These are phyloP conservation scores for Callyntrura guangdongensis DNA, from an alignment of 2,888 invertebrate species.

Conservation along the genomic window DNA sequence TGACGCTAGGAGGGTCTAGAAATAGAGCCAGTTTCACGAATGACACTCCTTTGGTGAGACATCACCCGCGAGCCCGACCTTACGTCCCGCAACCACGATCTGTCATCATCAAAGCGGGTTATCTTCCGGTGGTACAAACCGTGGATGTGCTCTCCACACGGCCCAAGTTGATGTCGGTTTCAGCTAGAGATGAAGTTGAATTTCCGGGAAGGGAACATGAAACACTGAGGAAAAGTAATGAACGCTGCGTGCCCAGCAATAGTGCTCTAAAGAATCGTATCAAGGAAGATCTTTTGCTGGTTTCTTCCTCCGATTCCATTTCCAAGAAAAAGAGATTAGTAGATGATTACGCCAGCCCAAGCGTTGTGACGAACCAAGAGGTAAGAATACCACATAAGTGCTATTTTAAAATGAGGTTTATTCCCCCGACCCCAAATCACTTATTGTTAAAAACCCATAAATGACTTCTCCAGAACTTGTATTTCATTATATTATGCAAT, in stretches of 20 bases:
- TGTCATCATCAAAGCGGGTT: slow-evolving; percentile 69
- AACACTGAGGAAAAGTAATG: slow-evolving; percentile 22
- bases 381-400: slow-evolving; percentile 16
- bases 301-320: slow-evolving; percentile 1
- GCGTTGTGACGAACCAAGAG: slow-evolving; percentile 62
- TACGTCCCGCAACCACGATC: slow-evolving; percentile 68
- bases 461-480: background rate
- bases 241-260: slow-evolving; percentile 10
- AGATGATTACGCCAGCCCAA: slow-evolving; percentile 26
- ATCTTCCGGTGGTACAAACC: slow-evolving; percentile 61
- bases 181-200: background rate
- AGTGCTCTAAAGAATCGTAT: background rate
- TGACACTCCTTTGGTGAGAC: slow-evolving; percentile 47
- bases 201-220: slow-evolving; percentile 28
- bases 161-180: background rate
- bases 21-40: background rate
- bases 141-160: slow-evolving; percentile 50
- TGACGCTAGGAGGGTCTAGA: background rate
- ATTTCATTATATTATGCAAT: background rate
- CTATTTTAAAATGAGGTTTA: background rate
- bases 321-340: background rate
- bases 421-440: slow-evolving; percentile 26
- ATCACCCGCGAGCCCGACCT: slow-evolving; percentile 63
- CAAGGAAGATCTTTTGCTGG: slow-evolving; percentile 15
- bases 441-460: slow-evolving; percentile 21